A percentile compares a stretch with the other conserved stretches of the same genome.
These are phyloP conservation scores for Syrmaticus mikado DNA, from an alignment of 2,113 vertebrate species.

Conservation along the genomic window DNA sequence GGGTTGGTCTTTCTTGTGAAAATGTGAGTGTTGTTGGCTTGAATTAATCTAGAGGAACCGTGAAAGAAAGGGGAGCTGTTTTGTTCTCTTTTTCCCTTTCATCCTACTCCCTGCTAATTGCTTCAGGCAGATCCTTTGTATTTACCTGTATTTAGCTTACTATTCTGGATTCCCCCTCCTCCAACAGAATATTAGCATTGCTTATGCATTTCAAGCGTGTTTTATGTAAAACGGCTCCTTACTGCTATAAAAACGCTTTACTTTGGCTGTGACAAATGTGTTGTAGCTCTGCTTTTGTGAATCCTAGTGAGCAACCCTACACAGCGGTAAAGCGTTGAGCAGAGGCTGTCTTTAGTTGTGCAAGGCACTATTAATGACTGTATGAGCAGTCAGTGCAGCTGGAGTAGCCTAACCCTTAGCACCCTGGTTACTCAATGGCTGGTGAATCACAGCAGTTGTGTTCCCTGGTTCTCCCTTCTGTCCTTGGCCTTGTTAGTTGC, in stretches of 20 bases:
- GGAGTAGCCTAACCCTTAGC: not conserved
- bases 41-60: not conserved
- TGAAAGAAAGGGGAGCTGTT: not conserved
- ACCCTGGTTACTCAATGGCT: not conserved
- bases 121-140: not conserved
- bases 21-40: not conserved
- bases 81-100: not conserved
- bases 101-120: not conserved
- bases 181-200: not conserved
- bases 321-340: not conserved
- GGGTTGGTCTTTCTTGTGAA: not conserved
- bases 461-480: not conserved
- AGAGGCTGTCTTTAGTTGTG: not conserved
- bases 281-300: not conserved
- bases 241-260: not conserved
- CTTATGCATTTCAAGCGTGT: fast-evolving
- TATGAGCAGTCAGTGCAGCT: not conserved
- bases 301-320: not conserved
- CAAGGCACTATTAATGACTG: not conserved
- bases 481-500: not conserved
- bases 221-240: fast-evolving
- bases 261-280: not conserved
- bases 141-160: not conserved
- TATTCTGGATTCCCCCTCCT: not conserved
- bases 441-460: not conserved